These are phyloP conservation scores for Struthio camelus DNA, from an alignment of 2,113 vertebrate genomes.

Conservation along the genomic window DNA sequence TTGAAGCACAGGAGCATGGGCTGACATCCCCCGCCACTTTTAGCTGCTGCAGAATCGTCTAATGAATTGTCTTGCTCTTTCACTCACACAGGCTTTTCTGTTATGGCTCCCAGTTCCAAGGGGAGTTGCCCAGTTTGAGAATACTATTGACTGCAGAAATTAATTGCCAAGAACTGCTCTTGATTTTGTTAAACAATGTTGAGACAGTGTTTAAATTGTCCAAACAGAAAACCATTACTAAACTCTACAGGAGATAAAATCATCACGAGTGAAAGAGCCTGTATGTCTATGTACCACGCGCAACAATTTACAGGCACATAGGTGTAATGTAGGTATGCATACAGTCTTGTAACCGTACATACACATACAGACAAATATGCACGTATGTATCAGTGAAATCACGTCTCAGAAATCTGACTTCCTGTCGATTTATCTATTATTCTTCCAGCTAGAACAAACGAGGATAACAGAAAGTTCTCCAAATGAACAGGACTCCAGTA, in stretches of 20 bases:
- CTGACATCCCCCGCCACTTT: constrained; percentile 83
- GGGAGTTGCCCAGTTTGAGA: constrained; percentile 76
- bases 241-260: constrained; percentile 54
- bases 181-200: constrained; percentile 75
- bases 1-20: constrained; percentile 77
- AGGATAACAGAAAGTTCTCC: constrained; percentile 41
- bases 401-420: not conserved
- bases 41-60: constrained; percentile 79
- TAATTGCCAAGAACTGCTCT: constrained; percentile 71
- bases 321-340: accelerated
- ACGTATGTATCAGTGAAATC: not conserved
- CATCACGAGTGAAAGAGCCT: not conserved
- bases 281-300: not conserved
- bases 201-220: constrained; percentile 68
- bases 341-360: accelerated
- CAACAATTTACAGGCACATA: not conserved
- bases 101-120: constrained; percentile 69
- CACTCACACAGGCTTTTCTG: constrained; percentile 57
- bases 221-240: constrained; percentile 71
- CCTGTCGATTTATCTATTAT: constrained; percentile 47
- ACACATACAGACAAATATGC: not conserved
- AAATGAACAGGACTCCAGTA: constrained; percentile 57
- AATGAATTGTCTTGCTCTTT: constrained; percentile 86
- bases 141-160: constrained; percentile 74
- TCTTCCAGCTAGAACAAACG: constrained; percentile 35